These are phyloP conservation scores for Arnoldichthys spilopterus DNA, from an alignment of 2,797 vertebrate genomes.

Conservation along the genomic window DNA sequence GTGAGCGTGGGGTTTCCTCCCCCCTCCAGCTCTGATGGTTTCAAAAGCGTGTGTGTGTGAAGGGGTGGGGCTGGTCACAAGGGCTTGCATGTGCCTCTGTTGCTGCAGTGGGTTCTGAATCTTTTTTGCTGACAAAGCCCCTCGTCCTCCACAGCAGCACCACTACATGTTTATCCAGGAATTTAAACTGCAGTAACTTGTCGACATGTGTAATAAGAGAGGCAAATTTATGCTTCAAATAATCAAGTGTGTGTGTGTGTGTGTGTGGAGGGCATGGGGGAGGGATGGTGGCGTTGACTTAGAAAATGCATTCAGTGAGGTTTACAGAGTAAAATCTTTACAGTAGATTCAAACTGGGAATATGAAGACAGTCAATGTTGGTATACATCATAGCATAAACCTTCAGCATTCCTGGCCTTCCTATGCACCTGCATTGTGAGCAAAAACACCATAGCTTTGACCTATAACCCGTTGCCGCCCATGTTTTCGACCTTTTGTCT, in stretches of 20 bases:
- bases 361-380: background rate
- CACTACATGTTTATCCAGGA: conserved; percentile 47
- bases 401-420: background rate
- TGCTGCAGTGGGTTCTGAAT: conserved; percentile 47
- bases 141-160: conserved; percentile 29
- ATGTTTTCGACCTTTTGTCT: background rate
- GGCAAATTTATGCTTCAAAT: background rate
- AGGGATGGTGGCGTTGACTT: background rate
- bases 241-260: background rate
- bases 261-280: too few relatives aligned
- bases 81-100: conserved; percentile 52
- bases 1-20: background rate
- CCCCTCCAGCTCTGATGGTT: conserved; percentile 6
- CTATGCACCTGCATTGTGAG: background rate
- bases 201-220: background rate
- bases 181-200: conserved; percentile 24
- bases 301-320: background rate
- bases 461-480: background rate
- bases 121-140: conserved; percentile 53
- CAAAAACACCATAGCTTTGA: background rate
- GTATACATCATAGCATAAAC: background rate
- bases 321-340: background rate
- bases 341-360: background rate
- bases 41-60: conserved; percentile 21
- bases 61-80: conserved; percentile 50